These are phyloP conservation scores for Ctenoplectra terminalis DNA, from an alignment of 1,140 invertebrate species.

Conservation along the genomic window DNA sequence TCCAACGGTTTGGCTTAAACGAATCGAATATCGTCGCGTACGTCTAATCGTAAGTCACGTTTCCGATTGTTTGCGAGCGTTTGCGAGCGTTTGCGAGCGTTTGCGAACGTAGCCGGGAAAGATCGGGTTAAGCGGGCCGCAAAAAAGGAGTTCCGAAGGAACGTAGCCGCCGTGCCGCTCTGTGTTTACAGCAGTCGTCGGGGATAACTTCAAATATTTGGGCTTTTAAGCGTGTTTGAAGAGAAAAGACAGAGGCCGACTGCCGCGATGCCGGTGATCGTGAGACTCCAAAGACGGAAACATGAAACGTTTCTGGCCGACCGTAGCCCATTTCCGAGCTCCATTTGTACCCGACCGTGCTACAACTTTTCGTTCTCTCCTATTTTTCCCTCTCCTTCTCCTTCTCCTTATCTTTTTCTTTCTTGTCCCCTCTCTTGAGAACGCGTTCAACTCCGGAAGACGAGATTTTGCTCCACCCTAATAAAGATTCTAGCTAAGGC, in stretches of 20 bases:
- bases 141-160: slow-evolving; percentile 33
- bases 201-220: slow-evolving; percentile 78
- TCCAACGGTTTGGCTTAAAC: no score
- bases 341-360: slow-evolving; percentile 37
- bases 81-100: neutral
- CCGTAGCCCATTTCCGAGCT: slow-evolving; percentile 26
- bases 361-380: neutral
- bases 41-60: no score
- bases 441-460: neutral
- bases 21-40: no score
- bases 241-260: slow-evolving; percentile 66
- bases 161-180: slow-evolving; percentile 26
- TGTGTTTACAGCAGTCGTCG: slow-evolving; percentile 73
- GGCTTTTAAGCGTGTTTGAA: slow-evolving; percentile 78
- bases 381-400: neutral
- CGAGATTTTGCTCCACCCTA: neutral
- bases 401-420: neutral
- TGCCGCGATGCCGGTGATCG: slow-evolving; percentile 50
- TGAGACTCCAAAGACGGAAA: slow-evolving; percentile 40
- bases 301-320: slow-evolving; percentile 56
- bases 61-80: neutral
- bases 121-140: slow-evolving; percentile 12
- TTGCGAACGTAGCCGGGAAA: neutral
- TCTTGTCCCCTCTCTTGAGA: neutral
- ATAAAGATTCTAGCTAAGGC: neutral